Conservation (phyloP, 2,113 vertebrate genomes). For the Anolis sagrei region DNA sequence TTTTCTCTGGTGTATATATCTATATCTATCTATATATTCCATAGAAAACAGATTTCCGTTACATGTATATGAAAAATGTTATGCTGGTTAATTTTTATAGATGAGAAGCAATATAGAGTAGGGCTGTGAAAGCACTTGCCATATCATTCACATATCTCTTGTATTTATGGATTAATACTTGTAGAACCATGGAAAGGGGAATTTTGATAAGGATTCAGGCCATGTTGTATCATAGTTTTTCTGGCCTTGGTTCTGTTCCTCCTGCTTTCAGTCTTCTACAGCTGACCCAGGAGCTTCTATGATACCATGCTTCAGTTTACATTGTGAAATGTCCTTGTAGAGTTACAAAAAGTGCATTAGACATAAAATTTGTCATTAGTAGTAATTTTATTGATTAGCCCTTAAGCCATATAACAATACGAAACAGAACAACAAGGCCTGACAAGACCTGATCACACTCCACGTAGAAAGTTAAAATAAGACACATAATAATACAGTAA, state of each 20-base stretch:
- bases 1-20: background rate
- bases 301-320: background rate
- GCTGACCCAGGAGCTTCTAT: background rate
- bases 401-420: too few relatives aligned
- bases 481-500: too few relatives aligned
- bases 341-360: too few relatives aligned
- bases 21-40: too few relatives aligned
- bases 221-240: background rate
- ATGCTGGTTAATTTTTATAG: constrained; percentile 15
- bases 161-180: background rate
- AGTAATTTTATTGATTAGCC: too few relatives aligned
- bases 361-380: too few relatives aligned
- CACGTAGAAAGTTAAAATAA: too few relatives aligned
- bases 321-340: background rate
- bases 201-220: too few relatives aligned
- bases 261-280: too few relatives aligned
- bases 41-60: background rate
- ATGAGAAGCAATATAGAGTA: background rate
- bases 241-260: background rate
- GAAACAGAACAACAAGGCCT: too few relatives aligned
- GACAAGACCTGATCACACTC: too few relatives aligned
- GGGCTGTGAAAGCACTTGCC: background rate
- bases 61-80: background rate
- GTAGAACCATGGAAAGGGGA: background rate
- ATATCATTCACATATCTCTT: background rate